These are phyloP conservation scores for Hydrotaea cyrtoneurina DNA, from an alignment of 2,888 invertebrate species.

Conservation along the genomic window DNA sequence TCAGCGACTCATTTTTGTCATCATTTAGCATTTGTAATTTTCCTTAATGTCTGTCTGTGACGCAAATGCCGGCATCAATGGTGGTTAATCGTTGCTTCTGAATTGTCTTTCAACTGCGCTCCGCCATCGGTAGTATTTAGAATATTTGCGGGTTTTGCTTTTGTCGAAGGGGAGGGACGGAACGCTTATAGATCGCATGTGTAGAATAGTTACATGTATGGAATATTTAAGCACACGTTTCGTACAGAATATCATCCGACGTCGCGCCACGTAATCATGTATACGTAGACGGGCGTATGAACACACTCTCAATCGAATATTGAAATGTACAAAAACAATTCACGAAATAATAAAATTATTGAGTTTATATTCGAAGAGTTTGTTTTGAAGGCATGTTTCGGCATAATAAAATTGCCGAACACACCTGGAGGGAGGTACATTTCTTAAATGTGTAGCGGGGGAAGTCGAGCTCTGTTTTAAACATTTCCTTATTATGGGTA, in stretches of 20 bases:
- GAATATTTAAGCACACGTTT: slow-evolving; percentile 52
- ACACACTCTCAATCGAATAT: not conserved
- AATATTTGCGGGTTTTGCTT: slow-evolving; percentile 11
- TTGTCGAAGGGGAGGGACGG: not conserved
- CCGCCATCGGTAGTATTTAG: not conserved
- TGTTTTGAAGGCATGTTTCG: slow-evolving; percentile 8
- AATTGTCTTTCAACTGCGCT: not conserved
- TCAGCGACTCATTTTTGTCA: not conserved
- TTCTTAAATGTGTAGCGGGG: not conserved
- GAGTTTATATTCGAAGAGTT: not conserved
- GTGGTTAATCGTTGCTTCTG: not conserved
- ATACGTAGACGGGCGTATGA: not conserved
- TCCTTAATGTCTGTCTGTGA: slow-evolving; percentile 44
- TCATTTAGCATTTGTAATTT: slow-evolving; percentile 32
- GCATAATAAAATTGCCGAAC: not conserved
- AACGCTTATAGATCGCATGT: slow-evolving; percentile 43
- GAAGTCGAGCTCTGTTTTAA: slow-evolving; percentile 28
- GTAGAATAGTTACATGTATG: slow-evolving; percentile 54
- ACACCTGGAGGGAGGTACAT: not conserved
- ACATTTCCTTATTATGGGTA: slow-evolving; percentile 54
- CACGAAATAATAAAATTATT: slow-evolving; percentile 30
- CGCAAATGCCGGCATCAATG: slow-evolving; percentile 38
- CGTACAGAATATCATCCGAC: slow-evolving; percentile 17
- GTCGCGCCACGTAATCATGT: slow-evolving; percentile 28
- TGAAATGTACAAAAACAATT: not conserved